Evolutionary conservation across 2,888 invertebrate species (phyloP), one percentile per base, ranked within the genome.

Genomic region (Actias luna): DNA sequence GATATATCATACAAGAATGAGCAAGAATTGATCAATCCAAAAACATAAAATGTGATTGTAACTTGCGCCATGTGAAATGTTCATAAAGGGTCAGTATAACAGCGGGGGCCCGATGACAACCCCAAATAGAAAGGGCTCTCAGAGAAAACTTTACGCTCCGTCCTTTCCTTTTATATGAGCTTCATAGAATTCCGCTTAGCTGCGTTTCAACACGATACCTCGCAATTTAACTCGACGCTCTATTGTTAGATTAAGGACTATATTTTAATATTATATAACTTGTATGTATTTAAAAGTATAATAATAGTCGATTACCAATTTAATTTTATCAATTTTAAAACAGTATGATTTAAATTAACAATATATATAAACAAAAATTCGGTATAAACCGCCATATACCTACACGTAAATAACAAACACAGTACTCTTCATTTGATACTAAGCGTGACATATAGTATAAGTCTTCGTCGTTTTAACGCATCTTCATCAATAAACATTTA

Each of bases 51-150:
- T 25, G 10, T 50, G 46, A 50, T 50, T 25, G 60, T 57, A 71
- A 73, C 84, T 88, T 87, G 80, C 62, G 63, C 82, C 84, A 72
- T 66, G 66, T 25, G 52, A 64, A 71, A 72, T 77, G 79, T 73
- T 73, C 72, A 68, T 76, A 77, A 76, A 86, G 89, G 87, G 86
- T 87, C 88, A 88, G 80, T 83, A 79, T 84, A 84, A 82, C 85
- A 79, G 80, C 82, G 72, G 86, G 88, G 88, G 86, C 77, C 82
- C 84, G 84, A 80, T 85, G 88, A 88, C 89, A 87, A 85, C 90
- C 89, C 89, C 81, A 88, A 87, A 87, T 81, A 84, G 83, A 84
- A 88, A 88, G 87, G 89, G 87, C 84, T 79, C 84, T 78, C 76
- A 65, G 76, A 80, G 82, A 80, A 84, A 86, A 85, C 79, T 82